phyloP scores from a whole-genome alignment of 1,140 invertebrate genomes.

The Macrobrachium rosenbergii region DNA sequence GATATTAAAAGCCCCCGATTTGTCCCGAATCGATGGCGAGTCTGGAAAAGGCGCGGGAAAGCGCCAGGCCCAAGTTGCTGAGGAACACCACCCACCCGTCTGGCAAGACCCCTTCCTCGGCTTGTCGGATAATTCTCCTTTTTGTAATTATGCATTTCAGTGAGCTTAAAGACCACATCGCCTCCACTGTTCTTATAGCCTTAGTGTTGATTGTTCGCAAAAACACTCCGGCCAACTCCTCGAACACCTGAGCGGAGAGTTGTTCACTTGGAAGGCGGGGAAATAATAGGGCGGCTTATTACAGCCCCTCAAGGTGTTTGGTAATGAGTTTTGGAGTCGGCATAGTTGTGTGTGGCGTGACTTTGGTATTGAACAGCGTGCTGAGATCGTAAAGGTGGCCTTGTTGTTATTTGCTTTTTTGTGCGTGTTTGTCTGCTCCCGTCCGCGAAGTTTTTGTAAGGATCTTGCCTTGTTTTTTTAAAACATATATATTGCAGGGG shows the following conservation, averaged over 20 bases:
- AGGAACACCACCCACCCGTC: background rate
- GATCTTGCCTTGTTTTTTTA: conserved; percentile 6
- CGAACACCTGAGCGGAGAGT: background rate
- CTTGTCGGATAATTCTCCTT: conserved; percentile 54
- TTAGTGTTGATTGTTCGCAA: conserved; percentile 37
- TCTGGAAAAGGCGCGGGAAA: background rate
- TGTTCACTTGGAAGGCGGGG: background rate
- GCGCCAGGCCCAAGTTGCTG: background rate
- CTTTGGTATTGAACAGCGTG: too few species aligned
- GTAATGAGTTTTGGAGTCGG: background rate
- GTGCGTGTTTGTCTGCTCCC: too few species aligned
- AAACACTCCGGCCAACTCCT: conserved; percentile 13
- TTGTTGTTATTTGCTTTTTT: too few species aligned
- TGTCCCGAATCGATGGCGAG: too few species aligned
- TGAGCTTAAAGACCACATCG: conserved; percentile 51
- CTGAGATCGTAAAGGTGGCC: too few species aligned
- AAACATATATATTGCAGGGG: background rate
- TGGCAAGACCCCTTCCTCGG: conserved; percentile 22
- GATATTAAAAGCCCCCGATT: too few species aligned
- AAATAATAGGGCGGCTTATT: background rate
- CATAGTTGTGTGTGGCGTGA: too few species aligned
- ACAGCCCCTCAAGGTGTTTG: conserved; percentile 34
- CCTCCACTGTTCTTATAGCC: conserved; percentile 41
- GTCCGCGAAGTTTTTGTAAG: background rate
- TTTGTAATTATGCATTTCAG: conserved; percentile 62